phyloP scores from a whole-genome alignment of 1,140 invertebrate genomes.

The Cepaea nemoralis region DNA sequence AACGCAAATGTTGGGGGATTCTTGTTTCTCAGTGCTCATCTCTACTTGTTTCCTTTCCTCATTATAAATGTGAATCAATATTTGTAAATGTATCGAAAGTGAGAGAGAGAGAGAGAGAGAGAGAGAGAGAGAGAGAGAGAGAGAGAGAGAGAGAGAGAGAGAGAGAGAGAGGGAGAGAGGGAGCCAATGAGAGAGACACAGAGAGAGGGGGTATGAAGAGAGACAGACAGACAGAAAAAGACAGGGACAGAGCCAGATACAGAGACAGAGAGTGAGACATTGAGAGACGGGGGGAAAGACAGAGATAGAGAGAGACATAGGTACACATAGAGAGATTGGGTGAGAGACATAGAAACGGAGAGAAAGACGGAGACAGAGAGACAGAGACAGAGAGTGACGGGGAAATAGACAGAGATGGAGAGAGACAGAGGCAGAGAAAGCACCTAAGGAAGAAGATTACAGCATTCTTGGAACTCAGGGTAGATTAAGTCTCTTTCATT shows the following conservation, averaged over 20 bases:
- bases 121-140: background rate
- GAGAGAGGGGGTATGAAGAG: background rate
- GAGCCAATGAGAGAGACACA: background rate
- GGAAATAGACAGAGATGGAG: background rate
- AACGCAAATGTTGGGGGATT: no score
- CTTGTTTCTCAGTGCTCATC: no score
- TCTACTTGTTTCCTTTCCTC: background rate
- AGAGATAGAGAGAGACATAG: background rate
- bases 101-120: background rate
- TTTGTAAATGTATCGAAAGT: no score
- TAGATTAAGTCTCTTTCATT: no score
- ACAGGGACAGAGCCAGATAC: background rate
- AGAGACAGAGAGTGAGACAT: background rate
- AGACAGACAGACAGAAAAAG: background rate
- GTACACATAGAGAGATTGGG: no score
- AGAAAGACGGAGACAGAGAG: background rate
- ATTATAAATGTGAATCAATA: no score
- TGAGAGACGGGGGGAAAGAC: background rate
- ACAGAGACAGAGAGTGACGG: background rate
- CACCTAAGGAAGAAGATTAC: background rate
- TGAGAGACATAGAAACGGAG: no score
- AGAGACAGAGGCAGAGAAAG: background rate
- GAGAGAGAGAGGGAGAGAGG: background rate
- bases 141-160: background rate
- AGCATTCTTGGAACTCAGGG: background rate